Conservation (phyloP, 1,140 invertebrate genomes). For the Colletes gigas region DNA sequence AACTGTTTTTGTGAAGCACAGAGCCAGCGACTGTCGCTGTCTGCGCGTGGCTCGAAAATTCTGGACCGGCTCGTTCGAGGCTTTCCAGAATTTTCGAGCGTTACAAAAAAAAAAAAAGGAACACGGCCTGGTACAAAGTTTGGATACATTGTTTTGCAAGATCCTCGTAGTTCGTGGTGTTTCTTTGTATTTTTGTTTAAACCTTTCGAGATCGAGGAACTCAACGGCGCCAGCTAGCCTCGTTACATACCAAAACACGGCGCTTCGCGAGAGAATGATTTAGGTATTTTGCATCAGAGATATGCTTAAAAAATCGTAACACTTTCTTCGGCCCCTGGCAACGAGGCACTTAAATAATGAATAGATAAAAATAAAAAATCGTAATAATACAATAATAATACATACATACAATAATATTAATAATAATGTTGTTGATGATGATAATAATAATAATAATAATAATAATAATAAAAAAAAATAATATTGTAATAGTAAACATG, state of each 20-base stretch:
- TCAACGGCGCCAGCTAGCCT: conserved; percentile 56
- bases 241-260: neutral
- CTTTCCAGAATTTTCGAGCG: conserved; percentile 45
- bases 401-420: conserved; percentile 68
- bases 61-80: neutral
- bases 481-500: conserved; percentile 77
- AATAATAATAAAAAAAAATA: conserved; percentile 71
- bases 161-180: conserved; percentile 35
- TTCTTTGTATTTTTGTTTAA: neutral
- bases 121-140: neutral
- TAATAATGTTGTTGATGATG: conserved; percentile 70
- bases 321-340: conserved; percentile 10
- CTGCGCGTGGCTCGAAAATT: conserved; percentile 9
- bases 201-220: conserved; percentile 1
- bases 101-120: neutral
- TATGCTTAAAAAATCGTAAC: conserved; percentile 42
- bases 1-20: conserved; percentile 1
- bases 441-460: conserved; percentile 55
- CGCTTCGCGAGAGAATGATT: neutral
- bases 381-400: conserved; percentile 51
- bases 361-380: conserved; percentile 43
- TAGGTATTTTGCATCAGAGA: conserved; percentile 5
- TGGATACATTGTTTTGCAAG: neutral
- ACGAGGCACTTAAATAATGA: conserved; percentile 20
- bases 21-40: neutral